Evolutionary conservation across 2,113 vertebrate species (phyloP).

Genomic region (Lamprotornis superbus): DNA sequence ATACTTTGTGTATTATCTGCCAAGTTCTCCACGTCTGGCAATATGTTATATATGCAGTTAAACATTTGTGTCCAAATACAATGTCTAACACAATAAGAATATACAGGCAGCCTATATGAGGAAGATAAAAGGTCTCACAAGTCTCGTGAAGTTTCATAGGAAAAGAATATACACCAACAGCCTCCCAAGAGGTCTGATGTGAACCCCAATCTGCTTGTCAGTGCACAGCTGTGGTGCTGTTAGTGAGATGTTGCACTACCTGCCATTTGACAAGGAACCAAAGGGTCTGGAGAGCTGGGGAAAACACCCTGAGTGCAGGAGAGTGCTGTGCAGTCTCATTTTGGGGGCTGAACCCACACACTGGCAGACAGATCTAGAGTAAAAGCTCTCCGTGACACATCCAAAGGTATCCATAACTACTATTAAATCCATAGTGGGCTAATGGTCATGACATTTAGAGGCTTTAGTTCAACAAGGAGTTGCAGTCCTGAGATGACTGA

Average conservation of each 20-base stretch:
- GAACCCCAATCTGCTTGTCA: not conserved
- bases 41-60: not conserved
- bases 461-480: not conserved
- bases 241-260: not conserved
- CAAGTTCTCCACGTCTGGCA: not conserved
- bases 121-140: slow-evolving; percentile 53
- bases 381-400: not conserved
- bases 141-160: slow-evolving; percentile 55
- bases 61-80: slow-evolving; percentile 26
- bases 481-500: not conserved
- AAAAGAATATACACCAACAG: slow-evolving; percentile 47
- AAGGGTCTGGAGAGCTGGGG: not conserved
- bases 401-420: not conserved
- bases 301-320: not conserved
- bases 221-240: not conserved
- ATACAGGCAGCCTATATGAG: slow-evolving; percentile 47
- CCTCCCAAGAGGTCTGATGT: not conserved
- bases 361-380: not conserved
- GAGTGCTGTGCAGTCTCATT: not conserved
- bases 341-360: not conserved
- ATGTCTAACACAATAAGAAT: slow-evolving; percentile 14
- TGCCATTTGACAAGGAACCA: not conserved
- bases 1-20: slow-evolving; percentile 42
- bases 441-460: not conserved
- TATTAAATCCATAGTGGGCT: not conserved